These are phyloP conservation scores for Salvator merianae DNA, from an alignment of 2,113 vertebrate genomes.

Conservation along the genomic window DNA sequence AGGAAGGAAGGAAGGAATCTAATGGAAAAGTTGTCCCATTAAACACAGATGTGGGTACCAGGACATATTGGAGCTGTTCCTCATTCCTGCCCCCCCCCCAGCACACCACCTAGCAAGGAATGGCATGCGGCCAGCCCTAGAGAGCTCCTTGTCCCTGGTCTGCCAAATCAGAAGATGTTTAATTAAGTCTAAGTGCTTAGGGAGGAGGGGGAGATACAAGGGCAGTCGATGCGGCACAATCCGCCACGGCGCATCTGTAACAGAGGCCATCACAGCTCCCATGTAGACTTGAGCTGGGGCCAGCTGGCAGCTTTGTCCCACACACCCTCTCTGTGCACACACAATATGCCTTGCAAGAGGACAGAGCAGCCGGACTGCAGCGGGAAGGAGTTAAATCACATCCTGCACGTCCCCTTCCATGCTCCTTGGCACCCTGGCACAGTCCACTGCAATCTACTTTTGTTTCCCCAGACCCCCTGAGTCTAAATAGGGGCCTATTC, in stretches of 20 bases:
- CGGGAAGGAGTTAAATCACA: neutral
- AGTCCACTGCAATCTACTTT: too few species aligned
- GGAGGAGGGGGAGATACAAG: neutral
- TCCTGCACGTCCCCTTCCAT: neutral
- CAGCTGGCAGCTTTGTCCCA: conserved; percentile 5
- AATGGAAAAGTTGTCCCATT: neutral
- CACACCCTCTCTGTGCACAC: accelerated
- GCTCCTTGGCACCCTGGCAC: neutral
- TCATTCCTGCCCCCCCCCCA: neutral
- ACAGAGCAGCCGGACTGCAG: neutral
- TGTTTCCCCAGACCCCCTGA: neutral
- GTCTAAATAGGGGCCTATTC: neutral
- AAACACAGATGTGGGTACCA: neutral
- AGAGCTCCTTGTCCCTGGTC: neutral
- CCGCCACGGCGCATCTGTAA: neutral
- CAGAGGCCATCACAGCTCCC: neutral
- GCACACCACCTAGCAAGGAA: neutral
- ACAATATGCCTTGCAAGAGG: neutral
- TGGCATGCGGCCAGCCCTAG: conserved; percentile 1
- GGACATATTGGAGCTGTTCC: neutral
- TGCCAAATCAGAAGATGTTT: neutral
- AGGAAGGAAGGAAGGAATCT: neutral
- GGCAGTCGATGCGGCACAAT: conserved; percentile 17
- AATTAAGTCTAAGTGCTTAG: conserved; percentile 19
- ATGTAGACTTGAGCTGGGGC: neutral